Evolutionary conservation across 92 coral and sea anemone species (phyloP).

Genomic region (Phymanthus crucifer): DNA sequence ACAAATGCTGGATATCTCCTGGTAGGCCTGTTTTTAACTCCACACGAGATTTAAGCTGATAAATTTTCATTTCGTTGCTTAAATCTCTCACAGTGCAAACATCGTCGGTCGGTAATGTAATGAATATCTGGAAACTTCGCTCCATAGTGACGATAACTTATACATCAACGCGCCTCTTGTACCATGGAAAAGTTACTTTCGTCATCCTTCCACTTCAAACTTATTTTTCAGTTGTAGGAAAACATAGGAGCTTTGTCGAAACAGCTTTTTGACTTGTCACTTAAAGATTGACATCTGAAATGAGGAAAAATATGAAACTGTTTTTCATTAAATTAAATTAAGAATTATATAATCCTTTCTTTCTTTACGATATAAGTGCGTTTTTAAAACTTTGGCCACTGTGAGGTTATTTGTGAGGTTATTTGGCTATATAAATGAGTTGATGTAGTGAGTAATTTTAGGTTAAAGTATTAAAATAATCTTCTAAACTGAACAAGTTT

Average conservation of each 20-base stretch:
- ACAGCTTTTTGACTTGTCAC: not conserved
- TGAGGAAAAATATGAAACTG: not conserved
- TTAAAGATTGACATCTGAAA: not conserved
- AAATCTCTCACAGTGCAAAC: conserved; percentile 74
- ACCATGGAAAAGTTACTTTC: not conserved
- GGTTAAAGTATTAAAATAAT: conserved; percentile 1
- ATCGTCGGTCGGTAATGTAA: conserved; percentile 81
- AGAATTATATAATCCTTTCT: too few relatives aligned
- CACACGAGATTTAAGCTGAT: conserved; percentile 79
- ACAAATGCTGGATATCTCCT: conserved; percentile 75
- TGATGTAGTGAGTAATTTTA: not conserved
- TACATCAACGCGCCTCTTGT: not conserved
- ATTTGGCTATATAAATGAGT: not conserved
- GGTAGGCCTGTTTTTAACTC: conserved; percentile 95
- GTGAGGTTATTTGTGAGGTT: too few relatives aligned
- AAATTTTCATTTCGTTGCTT: conserved; percentile 54
- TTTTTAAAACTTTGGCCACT: too few relatives aligned
- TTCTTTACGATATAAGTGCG: too few relatives aligned
- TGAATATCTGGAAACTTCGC: conserved; percentile 65
- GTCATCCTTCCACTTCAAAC: not conserved
- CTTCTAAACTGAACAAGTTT: not conserved
- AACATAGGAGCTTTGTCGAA: not conserved
- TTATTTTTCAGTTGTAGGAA: not conserved
- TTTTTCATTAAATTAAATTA: not conserved
- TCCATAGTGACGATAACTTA: not conserved